Conservation (phyloP, 2,888 invertebrate genomes). For the Dinocampus coccinellae region DNA sequence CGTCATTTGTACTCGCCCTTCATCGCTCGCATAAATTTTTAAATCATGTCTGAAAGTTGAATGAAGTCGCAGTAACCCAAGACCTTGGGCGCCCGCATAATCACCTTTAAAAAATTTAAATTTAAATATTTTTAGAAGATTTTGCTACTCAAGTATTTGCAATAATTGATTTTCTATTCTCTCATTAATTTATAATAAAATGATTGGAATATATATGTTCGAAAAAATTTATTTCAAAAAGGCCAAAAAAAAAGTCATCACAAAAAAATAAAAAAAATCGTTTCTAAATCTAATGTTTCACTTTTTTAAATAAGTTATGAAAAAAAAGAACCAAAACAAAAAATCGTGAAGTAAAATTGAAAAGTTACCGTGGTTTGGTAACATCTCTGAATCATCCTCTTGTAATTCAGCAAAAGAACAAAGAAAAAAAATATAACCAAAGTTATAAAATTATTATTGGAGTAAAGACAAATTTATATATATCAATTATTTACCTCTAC, state of each 20-base stretch:
- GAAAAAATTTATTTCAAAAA: too few species aligned
- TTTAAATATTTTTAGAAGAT: not conserved
- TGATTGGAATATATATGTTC: too few species aligned
- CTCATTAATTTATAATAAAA: not conserved
- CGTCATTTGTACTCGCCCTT: slow-evolving; percentile 99
- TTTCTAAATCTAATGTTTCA: too few species aligned
- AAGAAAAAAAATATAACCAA: slow-evolving; percentile 21
- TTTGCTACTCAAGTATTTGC: not conserved
- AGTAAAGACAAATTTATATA: not conserved
- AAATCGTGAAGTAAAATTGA: slow-evolving; percentile 55
- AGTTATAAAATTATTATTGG: slow-evolving; percentile 9
- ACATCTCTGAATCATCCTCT: slow-evolving; percentile 69
- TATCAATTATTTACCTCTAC: too few species aligned
- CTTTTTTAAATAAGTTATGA: slow-evolving; percentile 28
- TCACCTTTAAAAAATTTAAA: slow-evolving; percentile 71
- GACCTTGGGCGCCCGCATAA: slow-evolving; percentile 93
- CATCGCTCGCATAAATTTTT: slow-evolving; percentile 99
- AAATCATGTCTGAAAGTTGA: slow-evolving; percentile 99
- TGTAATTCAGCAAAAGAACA: slow-evolving; percentile 58
- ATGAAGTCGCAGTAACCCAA: slow-evolving; percentile 94
- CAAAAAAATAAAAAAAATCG: slow-evolving; percentile 7
- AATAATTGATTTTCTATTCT: not conserved
- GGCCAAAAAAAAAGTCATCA: slow-evolving; percentile 21
- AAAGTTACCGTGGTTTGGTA: slow-evolving; percentile 68
- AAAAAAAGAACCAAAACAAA: slow-evolving; percentile 49